phyloP scores from a whole-genome alignment of 2,797 vertebrate genomes.

The Coendou prehensilis region DNA sequence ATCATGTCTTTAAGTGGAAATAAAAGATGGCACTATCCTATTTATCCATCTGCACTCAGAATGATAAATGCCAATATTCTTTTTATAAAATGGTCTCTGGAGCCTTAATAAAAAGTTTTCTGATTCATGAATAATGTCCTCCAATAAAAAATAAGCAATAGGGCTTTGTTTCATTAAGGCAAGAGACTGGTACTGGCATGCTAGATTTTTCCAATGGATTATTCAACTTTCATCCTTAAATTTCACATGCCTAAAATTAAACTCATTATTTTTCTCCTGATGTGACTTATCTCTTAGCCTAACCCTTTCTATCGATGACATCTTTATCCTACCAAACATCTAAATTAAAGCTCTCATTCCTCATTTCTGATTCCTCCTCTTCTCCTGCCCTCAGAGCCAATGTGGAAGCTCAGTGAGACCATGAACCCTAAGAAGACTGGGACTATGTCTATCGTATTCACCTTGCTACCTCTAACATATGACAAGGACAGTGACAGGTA shows the following conservation, averaged over 20 bases:
- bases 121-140: constrained; percentile 43
- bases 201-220: constrained; percentile 5
- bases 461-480: neutral
- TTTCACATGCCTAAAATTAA: constrained; percentile 4
- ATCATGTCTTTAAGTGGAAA: constrained; percentile 25
- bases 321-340: neutral
- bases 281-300: neutral
- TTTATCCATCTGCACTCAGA: constrained; percentile 45
- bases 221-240: constrained; percentile 64
- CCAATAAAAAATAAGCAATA: constrained; percentile 53
- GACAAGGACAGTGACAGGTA: neutral
- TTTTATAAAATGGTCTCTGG: neutral
- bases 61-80: constrained; percentile 42
- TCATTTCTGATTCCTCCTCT: constrained; percentile 49
- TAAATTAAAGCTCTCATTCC: neutral
- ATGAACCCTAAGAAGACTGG: neutral
- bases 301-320: neutral
- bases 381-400: neutral
- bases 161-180: constrained; percentile 38
- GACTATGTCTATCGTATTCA: neutral
- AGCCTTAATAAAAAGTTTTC: constrained; percentile 19
- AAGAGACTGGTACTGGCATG: constrained; percentile 20
- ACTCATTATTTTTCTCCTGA: constrained; percentile 49
- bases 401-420: neutral
- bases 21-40: constrained; percentile 53